phyloP scores from a whole-genome alignment of 1,140 invertebrate species.

The Alviniconcha marisindica region DNA sequence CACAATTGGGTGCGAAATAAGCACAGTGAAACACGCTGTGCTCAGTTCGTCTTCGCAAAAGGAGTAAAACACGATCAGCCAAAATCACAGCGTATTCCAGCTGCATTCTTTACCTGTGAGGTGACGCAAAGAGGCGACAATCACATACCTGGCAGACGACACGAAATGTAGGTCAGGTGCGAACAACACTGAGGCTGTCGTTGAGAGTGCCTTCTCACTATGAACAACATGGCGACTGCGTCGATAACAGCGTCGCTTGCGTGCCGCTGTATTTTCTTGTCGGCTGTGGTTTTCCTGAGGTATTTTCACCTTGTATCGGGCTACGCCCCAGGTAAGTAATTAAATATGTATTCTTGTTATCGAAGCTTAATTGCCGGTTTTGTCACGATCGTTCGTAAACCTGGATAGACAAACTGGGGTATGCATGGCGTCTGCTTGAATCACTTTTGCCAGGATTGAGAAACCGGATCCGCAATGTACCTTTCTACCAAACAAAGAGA shows the following conservation, averaged over 20 bases:
- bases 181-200: not conserved
- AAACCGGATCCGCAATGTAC: too few relatives aligned
- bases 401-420: not conserved
- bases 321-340: not conserved
- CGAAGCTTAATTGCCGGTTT: not conserved
- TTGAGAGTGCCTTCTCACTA: not conserved
- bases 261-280: not conserved
- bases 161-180: slow-evolving; percentile 1
- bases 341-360: not conserved
- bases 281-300: not conserved
- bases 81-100: not conserved
- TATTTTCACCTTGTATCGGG: not conserved
- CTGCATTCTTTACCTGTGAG: not conserved
- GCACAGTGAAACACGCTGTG: too few relatives aligned
- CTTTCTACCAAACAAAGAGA: too few relatives aligned
- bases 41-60: too few relatives aligned
- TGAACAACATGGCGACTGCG: slow-evolving; percentile 13
- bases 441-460: too few relatives aligned
- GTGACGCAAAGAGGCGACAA: not conserved
- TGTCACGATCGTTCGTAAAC: not conserved
- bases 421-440: not conserved
- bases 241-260: not conserved
- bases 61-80: too few relatives aligned
- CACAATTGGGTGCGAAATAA: too few relatives aligned
- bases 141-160: not conserved